Conservation (phyloP, 2,113 vertebrate species). For the Podarcis muralis region DNA sequence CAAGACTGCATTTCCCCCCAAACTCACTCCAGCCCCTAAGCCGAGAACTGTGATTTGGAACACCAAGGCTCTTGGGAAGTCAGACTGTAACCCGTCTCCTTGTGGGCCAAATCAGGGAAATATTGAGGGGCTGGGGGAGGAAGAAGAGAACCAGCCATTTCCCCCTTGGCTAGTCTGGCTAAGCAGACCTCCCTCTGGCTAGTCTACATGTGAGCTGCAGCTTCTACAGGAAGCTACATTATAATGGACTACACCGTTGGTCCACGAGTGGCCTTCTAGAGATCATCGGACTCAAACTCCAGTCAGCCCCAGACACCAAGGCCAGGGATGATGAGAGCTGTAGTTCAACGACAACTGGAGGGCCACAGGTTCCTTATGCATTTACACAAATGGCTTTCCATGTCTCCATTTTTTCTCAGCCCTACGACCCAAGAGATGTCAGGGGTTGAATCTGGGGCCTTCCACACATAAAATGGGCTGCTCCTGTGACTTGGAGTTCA, state of each 20-base stretch:
- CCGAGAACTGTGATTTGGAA: background rate
- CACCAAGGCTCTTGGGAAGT: background rate
- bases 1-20: too few species aligned
- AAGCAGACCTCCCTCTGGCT: background rate
- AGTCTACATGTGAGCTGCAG: too few species aligned
- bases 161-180: background rate
- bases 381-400: too few species aligned
- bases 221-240: background rate
- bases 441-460: background rate
- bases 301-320: background rate
- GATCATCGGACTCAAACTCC: background rate
- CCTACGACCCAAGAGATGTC: background rate
- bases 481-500: too few species aligned
- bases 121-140: background rate
- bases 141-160: background rate
- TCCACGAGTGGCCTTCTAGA: too few species aligned
- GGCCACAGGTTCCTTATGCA: background rate
- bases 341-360: background rate
- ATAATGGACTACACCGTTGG: background rate
- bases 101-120: background rate
- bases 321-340: background rate
- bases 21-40: background rate
- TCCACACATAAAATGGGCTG: background rate
- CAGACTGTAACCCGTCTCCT: background rate
- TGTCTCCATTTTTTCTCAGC: background rate